phyloP scores from a whole-genome alignment of 2,888 invertebrate genomes.

The Dasypogon diadema region DNA sequence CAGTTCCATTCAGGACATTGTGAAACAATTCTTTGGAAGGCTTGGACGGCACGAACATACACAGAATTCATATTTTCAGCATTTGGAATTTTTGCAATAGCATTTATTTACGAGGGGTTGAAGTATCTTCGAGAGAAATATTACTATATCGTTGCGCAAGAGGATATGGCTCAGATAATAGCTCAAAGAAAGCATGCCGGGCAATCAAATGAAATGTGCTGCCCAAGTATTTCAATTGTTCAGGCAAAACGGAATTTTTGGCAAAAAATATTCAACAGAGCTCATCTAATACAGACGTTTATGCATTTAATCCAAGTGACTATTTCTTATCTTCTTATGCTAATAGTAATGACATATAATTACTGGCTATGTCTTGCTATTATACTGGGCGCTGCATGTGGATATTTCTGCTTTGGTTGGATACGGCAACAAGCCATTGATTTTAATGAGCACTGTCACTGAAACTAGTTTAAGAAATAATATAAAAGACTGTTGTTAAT shows the following conservation, averaged over 20 bases:
- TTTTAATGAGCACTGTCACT: slow-evolving; percentile 65
- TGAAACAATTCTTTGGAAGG: slow-evolving; percentile 83
- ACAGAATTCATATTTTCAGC: slow-evolving; percentile 88
- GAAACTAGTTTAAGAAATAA: slow-evolving; percentile 27
- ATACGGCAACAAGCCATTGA: slow-evolving; percentile 61
- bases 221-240: slow-evolving; percentile 60
- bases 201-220: slow-evolving; percentile 53
- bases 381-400: slow-evolving; percentile 63
- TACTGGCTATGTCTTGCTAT: slow-evolving; percentile 67
- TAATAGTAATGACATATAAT: slow-evolving; percentile 67
- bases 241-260: slow-evolving; percentile 56
- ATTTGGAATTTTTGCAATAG: slow-evolving; percentile 88
- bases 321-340: slow-evolving; percentile 66
- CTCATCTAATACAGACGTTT: slow-evolving; percentile 63
- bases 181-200: slow-evolving; percentile 58
- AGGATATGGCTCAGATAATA: slow-evolving; percentile 60
- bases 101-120: slow-evolving; percentile 93
- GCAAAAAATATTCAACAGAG: slow-evolving; percentile 59
- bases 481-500: slow-evolving; percentile 24
- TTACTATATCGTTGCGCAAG: slow-evolving; percentile 59
- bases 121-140: slow-evolving; percentile 79
- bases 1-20: slow-evolving; percentile 84
- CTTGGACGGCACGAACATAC: slow-evolving; percentile 80
- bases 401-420: slow-evolving; percentile 67
- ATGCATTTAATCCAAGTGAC: slow-evolving; percentile 64